phyloP scores from a whole-genome alignment of 2,113 vertebrate species.

The Rousettus leschenaultii region DNA sequence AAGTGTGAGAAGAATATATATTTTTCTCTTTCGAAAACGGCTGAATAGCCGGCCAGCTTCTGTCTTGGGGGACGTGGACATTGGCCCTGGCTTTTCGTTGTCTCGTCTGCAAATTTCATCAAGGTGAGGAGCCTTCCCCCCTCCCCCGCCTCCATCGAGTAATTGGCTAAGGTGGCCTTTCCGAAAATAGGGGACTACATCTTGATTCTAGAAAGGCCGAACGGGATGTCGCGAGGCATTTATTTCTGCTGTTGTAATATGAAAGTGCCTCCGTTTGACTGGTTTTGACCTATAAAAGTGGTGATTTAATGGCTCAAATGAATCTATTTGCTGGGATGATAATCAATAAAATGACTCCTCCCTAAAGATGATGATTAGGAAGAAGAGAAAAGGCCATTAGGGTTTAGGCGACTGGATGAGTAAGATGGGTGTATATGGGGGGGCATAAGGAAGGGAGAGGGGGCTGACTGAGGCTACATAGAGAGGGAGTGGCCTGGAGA shows the following conservation, averaged over 20 bases:
- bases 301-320: background rate
- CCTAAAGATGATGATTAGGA: background rate
- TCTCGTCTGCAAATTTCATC: background rate
- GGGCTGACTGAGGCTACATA: rapidly evolving
- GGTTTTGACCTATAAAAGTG: background rate
- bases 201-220: background rate
- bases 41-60: rapidly evolving
- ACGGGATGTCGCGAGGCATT: background rate
- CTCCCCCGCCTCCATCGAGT: rapidly evolving
- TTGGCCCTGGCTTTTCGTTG: background rate
- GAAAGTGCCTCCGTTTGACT: background rate
- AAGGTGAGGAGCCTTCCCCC: rapidly evolving
- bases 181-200: background rate
- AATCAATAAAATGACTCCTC: background rate
- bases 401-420: background rate
- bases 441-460: background rate
- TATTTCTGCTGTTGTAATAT: background rate
- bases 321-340: background rate
- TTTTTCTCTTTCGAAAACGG: constrained; percentile 1
- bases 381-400: background rate
- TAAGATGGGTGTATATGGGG: background rate
- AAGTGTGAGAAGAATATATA: background rate
- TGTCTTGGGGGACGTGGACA: rapidly evolving
- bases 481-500: background rate
- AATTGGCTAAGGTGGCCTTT: background rate